Evolutionary conservation across 2,888 invertebrate genomes (phyloP), one percentile per base, ranked within the genome.

Genomic region (Caenorhabditis sp.): DNA sequence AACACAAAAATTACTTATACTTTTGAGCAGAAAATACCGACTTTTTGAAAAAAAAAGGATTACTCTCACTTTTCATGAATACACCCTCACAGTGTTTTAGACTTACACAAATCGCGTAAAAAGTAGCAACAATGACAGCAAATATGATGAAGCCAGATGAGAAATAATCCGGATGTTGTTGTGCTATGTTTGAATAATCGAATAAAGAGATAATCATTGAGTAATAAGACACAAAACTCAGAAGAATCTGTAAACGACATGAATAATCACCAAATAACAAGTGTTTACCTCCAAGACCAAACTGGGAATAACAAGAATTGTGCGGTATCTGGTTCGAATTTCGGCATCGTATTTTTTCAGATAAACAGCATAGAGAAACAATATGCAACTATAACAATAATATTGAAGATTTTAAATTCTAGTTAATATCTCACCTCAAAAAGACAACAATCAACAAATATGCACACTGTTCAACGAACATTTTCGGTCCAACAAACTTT

Each of bases 241-340:
- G 24, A 5, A 65, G 50, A 0, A 73, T 43, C 73, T 72, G 72
- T 0, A 70, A 70, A 26, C 8, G 14, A 4, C 5, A n/a, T n/a
- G n/a, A n/a, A n/a, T n/a, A n/a, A n/a, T n/a, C n/a, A n/a, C n/a
- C n/a, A n/a, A n/a, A n/a, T n/a, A n/a, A n/a, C n/a, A n/a, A n/a
- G n/a, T n/a, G n/a, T n/a, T n/a, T n/a, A 66, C 72, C 72, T 73
- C 73, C 26, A 73, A 68, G 17, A 68, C 58, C 49, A 73, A 51
- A 55, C 73, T 73, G 2, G 73, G 73, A 8, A 62, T 8, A 1
- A 62, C 58, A 19, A 73, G 53, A 59, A 68, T 50, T 1, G 61
- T 63, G 8, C 68, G 53, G 27, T 59, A 73, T 27, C 62, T 27
- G 0, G 54, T 55, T 59, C 49, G 65, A 24, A 68, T 36, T 17